Evolutionary conservation across 35 echinoderm and acorn worm genomes (phyloP).

Genomic region (Diadema setosum): DNA sequence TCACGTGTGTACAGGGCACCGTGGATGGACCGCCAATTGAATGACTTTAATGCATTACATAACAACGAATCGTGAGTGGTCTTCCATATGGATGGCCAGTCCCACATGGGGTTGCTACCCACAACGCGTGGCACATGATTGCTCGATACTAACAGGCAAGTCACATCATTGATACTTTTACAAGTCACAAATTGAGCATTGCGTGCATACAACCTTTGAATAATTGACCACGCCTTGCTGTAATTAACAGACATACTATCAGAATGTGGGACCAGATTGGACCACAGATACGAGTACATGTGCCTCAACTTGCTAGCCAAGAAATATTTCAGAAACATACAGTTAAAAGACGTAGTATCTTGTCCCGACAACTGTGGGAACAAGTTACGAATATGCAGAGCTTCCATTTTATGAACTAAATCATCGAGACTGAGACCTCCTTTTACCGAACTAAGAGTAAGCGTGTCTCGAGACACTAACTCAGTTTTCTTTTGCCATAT

Average conservation of each 20-base stretch:
- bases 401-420: neutral
- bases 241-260: neutral
- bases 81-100: conserved; percentile 13
- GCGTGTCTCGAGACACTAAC: neutral
- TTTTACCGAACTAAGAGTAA: neutral
- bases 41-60: conserved; percentile 5
- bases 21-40: neutral
- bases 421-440: neutral
- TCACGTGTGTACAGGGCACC: neutral
- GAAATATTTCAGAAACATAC: neutral
- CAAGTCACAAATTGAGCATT: neutral
- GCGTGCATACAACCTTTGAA: neutral
- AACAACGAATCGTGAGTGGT: neutral
- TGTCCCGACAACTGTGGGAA: neutral
- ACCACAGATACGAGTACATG: neutral
- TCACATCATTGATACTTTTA: neutral
- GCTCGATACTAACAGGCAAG: neutral
- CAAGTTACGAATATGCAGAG: neutral
- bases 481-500: neutral
- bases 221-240: neutral
- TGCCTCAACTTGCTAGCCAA: neutral
- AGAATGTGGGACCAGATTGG: neutral
- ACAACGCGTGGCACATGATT: neutral
- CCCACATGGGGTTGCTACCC: neutral
- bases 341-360: neutral